These are phyloP conservation scores for Heterodera carotae DNA, from an alignment of 1,140 invertebrate species.

Conservation along the genomic window DNA sequence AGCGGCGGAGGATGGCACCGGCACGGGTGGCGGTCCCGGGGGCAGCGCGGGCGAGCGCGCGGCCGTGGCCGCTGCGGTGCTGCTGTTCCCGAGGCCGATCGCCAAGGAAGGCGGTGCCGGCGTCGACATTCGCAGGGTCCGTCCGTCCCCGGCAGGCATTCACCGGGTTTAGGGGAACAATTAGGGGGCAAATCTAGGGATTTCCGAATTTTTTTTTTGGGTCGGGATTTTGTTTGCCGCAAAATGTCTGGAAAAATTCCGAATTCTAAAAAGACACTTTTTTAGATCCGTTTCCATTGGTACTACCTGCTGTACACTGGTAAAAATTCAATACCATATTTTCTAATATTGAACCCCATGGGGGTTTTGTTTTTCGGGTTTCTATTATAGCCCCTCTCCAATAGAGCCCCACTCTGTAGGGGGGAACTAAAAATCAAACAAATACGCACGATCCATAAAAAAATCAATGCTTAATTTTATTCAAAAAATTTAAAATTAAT, in stretches of 20 bases:
- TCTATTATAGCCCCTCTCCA: too few relatives aligned
- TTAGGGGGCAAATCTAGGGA: too few relatives aligned
- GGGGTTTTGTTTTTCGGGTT: too few relatives aligned
- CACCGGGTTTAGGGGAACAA: too few relatives aligned
- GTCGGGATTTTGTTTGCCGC: neutral
- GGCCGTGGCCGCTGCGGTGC: slow-evolving; percentile 25
- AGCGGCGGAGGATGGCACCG: neutral
- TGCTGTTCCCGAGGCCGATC: slow-evolving; percentile 37
- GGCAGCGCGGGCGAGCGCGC: neutral
- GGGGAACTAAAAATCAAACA: too few relatives aligned
- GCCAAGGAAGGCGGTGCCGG: slow-evolving; percentile 34
- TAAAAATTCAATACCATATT: slow-evolving; percentile 17
- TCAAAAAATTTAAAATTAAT: slow-evolving; percentile 8
- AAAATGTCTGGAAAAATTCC: neutral
- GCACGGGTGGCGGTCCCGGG: neutral
- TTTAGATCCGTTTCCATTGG: slow-evolving; percentile 56
- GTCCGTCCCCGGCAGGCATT: too few relatives aligned
- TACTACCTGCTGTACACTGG: slow-evolving; percentile 62
- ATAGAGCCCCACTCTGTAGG: too few relatives aligned
- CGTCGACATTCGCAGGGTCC: slow-evolving; percentile 21
- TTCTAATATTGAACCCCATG: too few relatives aligned
- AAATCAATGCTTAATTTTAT: too few relatives aligned
- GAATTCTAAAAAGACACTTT: slow-evolving; percentile 28
- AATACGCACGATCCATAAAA: too few relatives aligned
- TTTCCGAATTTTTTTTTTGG: slow-evolving; percentile 7